phyloP scores from a whole-genome alignment of 2,113 vertebrate species.

The Siniperca knerii region DNA sequence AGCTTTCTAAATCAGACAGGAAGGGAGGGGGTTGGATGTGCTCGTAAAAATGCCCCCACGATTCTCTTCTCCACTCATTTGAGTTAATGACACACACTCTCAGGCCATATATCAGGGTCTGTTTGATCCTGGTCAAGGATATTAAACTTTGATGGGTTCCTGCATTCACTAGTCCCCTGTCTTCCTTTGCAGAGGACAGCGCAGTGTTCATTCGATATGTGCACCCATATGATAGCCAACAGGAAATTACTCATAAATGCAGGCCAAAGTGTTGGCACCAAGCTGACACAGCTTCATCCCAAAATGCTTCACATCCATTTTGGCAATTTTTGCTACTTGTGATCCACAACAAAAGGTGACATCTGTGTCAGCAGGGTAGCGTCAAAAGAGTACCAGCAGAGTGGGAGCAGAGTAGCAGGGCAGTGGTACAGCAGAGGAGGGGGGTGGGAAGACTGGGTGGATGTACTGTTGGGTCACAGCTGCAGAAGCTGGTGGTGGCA shows the following conservation, averaged over 20 bases:
- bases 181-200: constrained; percentile 45
- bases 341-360: constrained; percentile 51
- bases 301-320: constrained; percentile 46
- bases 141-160: constrained; percentile 77
- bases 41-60: constrained; percentile 68
- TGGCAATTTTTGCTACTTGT: constrained; percentile 34
- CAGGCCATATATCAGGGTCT: constrained; percentile 69
- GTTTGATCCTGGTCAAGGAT: constrained; percentile 75
- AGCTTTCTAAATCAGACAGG: constrained; percentile 77
- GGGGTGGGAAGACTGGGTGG: neutral
- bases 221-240: constrained; percentile 45
- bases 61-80: constrained; percentile 69
- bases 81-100: constrained; percentile 74
- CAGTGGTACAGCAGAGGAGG: neutral
- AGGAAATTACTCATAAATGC: constrained; percentile 58
- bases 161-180: constrained; percentile 33
- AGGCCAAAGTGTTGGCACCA: constrained; percentile 26
- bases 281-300: constrained; percentile 24
- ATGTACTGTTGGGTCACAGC: constrained; percentile 17
- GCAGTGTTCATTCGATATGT: constrained; percentile 43
- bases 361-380: constrained; percentile 10
- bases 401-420: constrained; percentile 9
- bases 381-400: constrained; percentile 13
- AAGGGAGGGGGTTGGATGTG: constrained; percentile 39
- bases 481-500: neutral